Evolutionary conservation across 2,797 vertebrate genomes (phyloP), one percentile per base, ranked within the genome.

Genomic region (Aythya fuligula): DNA sequence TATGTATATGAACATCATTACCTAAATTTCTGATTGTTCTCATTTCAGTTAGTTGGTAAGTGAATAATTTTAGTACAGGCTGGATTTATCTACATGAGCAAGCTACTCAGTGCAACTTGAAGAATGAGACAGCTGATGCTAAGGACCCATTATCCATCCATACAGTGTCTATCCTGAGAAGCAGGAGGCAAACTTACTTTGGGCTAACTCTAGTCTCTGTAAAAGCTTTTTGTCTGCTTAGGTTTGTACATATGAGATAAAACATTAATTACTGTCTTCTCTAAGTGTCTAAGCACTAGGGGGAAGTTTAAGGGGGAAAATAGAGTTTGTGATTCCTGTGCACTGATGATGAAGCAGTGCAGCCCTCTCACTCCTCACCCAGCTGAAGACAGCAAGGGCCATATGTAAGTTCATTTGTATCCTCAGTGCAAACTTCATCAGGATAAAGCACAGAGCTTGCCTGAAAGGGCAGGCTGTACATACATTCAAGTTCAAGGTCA

Each of bases 401-500:
- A 1, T 53, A 27, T 13, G 51, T 0, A 3, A 27, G 19, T 21
- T 56, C 11, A 11, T n/a, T 8, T 38, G 39, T 27, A 66, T 18
- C 9, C 3, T 12, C n/a, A 72, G 8, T 11, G 12, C 21, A 36
- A 60, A 60, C 14, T 32, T 27, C 22, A 34, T 13, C 11, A 67
- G 41, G 6, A 11, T 30, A 20, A 30, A 34, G 18, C 38, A 49
- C 4, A 65, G 39, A 18, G 13, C 15, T 49, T 56, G 4, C 39
- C 54, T 43, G 36, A 38, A 73, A 43, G 19, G 5, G 28, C 16
- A 39, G 11, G 28, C 27, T 51, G 28, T 6, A 8, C 72, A 38
- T 16, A 17, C 11, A 22, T 14, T 49, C 19, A 56, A 47, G 27
- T 12, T 49, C 19, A 56, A 47, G 0, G 2, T 51, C 56, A 69